Evolutionary conservation across 2,797 vertebrate genomes (phyloP).

Genomic region (Bryconaethiops microstoma): DNA sequence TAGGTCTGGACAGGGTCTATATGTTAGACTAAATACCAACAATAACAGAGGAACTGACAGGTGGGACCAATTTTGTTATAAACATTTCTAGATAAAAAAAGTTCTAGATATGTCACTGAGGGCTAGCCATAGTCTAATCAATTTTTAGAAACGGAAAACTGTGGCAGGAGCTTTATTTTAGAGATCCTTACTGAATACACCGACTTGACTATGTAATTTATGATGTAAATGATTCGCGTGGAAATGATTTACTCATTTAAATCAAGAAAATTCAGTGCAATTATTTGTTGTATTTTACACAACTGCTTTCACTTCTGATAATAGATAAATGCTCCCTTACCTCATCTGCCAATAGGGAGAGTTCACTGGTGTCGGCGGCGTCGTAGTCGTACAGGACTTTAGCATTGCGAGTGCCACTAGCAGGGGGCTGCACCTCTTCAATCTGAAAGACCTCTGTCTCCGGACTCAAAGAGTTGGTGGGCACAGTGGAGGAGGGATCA

Average conservation of each 20-base stretch:
- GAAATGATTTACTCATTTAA: background rate
- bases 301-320: background rate
- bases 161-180: too few relatives aligned
- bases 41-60: too few relatives aligned
- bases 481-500: constrained; percentile 68
- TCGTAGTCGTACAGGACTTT: constrained; percentile 93
- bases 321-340: constrained; percentile 69
- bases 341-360: constrained; percentile 91
- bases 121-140: background rate
- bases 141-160: too few relatives aligned
- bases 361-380: constrained; percentile 90
- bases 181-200: too few relatives aligned
- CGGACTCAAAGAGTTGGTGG: constrained; percentile 68
- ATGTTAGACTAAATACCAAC: too few relatives aligned
- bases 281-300: background rate
- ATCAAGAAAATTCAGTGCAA: background rate
- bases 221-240: background rate
- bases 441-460: constrained; percentile 81
- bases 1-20: too few relatives aligned
- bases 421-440: constrained; percentile 85
- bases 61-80: background rate
- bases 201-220: too few relatives aligned
- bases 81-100: too few relatives aligned
- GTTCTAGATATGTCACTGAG: background rate
- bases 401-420: constrained; percentile 89